Conservation (phyloP, 2,888 invertebrate species). For the Polia nebulosa region DNA sequence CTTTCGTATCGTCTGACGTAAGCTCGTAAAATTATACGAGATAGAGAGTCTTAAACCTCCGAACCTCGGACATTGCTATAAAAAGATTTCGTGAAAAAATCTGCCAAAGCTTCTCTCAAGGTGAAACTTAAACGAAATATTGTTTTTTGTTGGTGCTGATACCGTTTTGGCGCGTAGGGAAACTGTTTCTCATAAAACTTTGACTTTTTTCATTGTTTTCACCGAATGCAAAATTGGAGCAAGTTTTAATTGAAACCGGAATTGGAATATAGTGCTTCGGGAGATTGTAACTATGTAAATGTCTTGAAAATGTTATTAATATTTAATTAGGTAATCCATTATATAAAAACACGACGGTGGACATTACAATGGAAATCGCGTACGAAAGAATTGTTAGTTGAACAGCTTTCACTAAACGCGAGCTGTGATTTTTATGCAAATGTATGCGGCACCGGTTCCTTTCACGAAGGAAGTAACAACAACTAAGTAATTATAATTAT, state of each 20-base stretch:
- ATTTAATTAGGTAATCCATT: conserved; percentile 48
- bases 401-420: conserved; percentile 45
- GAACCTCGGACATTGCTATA: conserved; percentile 55
- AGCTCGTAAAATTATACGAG: conserved; percentile 58
- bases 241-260: conserved; percentile 48
- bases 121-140: conserved; percentile 60
- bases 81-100: conserved; percentile 54
- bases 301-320: conserved; percentile 22
- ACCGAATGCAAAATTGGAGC: conserved; percentile 12
- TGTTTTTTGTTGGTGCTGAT: conserved; percentile 50
- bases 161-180: conserved; percentile 29
- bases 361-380: conserved; percentile 22
- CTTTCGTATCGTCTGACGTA: conserved; percentile 49
- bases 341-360: conserved; percentile 42
- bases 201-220: conserved; percentile 36
- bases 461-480: conserved; percentile 42
- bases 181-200: conserved; percentile 48
- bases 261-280: conserved; percentile 4
- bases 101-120: conserved; percentile 49
- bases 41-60: conserved; percentile 52
- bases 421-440: conserved; percentile 49
- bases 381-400: conserved; percentile 37
- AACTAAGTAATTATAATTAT: conserved; percentile 45
- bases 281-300: conserved; percentile 4
- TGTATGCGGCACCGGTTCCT: conserved; percentile 42